Base-by-base conservation (phyloP, 2,113 vertebrate species). In the Eurypyga helias region DNA sequence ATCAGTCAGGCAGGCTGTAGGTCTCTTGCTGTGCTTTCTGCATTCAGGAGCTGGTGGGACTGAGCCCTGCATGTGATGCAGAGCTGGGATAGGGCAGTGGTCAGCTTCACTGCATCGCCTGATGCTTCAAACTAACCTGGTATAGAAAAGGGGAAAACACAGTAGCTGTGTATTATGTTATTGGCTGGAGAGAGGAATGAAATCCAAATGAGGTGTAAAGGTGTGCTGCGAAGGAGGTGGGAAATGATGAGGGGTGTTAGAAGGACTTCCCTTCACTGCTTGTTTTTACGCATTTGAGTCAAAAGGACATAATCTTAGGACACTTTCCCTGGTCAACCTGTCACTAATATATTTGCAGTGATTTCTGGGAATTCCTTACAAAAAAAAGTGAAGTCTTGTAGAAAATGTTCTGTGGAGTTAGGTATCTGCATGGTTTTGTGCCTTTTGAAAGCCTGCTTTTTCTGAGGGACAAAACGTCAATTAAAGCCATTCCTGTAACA, bases 401-500 rank as follows among this genome's bases (percentile, higher is more conserved):
- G 41, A 41, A 93, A 79, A 76, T 48, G 49, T 52, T 79, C 11
- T 55, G 17, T 52, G 61, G 26, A 64, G 33, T 67, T 67, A 64
- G 21, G 18, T 25, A 14, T n/a, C 31, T 23, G 36, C n/a, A n/a
- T 10, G 15, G 8, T 10, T 92, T 83, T 85, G 17, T 80, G 45
- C 49, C 75, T 71, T 72, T 67, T 25, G 57, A 87, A 94, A 65
- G 10, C 11, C 13, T 82, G 7, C 2, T 60, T 62, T 88, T 58
- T 57, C 46, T 77, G 62, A 33, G 81, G 67, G 57, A 88, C n/a
- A 54, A 71, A 92, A 65, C 69, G 64, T 36, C 84, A 82, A 20
- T 88, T 83, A 85, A 93, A 90, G 49, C 29, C 82, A 86, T 93
- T 96, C 36, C 87, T 70, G 29, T 43, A 88, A 70, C 46, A 43